Conservation (phyloP, 2,888 invertebrate species). For the Syrphus vitripennis region DNA sequence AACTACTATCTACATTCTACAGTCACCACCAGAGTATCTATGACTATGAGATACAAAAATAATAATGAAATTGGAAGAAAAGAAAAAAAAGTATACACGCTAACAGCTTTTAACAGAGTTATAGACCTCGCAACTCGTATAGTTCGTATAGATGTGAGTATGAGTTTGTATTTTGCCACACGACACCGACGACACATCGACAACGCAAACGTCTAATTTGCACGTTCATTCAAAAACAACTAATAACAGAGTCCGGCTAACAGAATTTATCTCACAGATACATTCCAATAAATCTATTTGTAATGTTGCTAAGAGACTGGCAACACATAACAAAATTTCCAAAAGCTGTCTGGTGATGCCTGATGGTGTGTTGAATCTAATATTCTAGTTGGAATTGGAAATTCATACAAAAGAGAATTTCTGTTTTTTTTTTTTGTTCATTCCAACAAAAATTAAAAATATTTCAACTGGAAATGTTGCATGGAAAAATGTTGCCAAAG, state of each 20-base stretch:
- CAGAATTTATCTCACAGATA: conserved; percentile 77
- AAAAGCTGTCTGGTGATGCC: conserved; percentile 59
- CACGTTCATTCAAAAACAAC: conserved; percentile 81
- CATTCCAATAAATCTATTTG: conserved; percentile 78
- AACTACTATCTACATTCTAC: conserved; percentile 62
- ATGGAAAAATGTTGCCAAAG: conserved; percentile 58
- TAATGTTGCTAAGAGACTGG: conserved; percentile 74
- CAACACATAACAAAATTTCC: conserved; percentile 70
- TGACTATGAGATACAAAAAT: conserved; percentile 2
- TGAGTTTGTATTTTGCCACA: conserved; percentile 21
- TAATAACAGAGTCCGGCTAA: conserved; percentile 75
- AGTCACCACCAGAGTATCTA: neutral
- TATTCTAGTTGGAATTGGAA: conserved; percentile 22
- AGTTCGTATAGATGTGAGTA: conserved; percentile 17
- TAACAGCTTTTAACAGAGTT: conserved; percentile 48
- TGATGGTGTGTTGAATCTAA: conserved; percentile 54
- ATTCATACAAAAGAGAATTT: conserved; percentile 66
- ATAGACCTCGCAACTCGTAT: neutral
- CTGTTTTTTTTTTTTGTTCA: conserved; percentile 32
- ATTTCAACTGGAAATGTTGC: conserved; percentile 73
- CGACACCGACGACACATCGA: conserved; percentile 10
- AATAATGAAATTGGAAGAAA: conserved; percentile 8
- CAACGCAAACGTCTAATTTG: conserved; percentile 78
- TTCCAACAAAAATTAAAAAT: neutral
- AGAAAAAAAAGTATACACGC: no score